A percentile compares a stretch with the other conserved stretches of the same genome.
phyloP scores from a whole-genome alignment of 2,888 invertebrate genomes.

The Mimas tiliae region DNA sequence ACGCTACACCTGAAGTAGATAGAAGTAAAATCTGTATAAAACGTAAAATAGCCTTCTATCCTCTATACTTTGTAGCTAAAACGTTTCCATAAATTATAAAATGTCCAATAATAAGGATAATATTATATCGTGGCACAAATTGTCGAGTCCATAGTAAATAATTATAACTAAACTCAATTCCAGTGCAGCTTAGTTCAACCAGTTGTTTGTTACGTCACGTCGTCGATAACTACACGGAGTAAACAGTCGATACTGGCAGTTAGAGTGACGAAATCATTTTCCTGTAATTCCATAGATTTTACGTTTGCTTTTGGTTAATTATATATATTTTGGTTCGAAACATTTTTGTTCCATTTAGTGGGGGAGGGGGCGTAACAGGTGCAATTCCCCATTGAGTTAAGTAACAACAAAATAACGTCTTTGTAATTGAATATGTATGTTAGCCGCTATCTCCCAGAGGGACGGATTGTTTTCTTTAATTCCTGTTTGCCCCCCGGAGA shows the following conservation, averaged over 20 bases:
- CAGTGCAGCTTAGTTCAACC: neutral
- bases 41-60: neutral
- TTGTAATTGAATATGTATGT: too few relatives aligned
- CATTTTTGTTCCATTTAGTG: too few relatives aligned
- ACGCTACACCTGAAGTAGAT: too few relatives aligned
- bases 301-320: neutral
- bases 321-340: neutral
- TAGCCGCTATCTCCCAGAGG: too few relatives aligned
- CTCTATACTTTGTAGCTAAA: neutral
- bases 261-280: constrained; percentile 17
- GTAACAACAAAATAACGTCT: too few relatives aligned
- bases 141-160: neutral
- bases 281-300: constrained; percentile 2
- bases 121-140: constrained; percentile 1
- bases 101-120: constrained; percentile 1
- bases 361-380: too few relatives aligned
- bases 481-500: too few relatives aligned
- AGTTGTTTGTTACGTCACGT: constrained; percentile 1
- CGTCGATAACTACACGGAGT: neutral
- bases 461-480: too few relatives aligned
- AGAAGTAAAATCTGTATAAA: neutral
- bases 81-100: neutral
- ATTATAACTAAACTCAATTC: constrained; percentile 8
- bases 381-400: too few relatives aligned
- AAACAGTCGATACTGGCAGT: neutral